Evolutionary conservation across 2,797 vertebrate species (phyloP).

Genomic region (Acanthurus leucopareius): DNA sequence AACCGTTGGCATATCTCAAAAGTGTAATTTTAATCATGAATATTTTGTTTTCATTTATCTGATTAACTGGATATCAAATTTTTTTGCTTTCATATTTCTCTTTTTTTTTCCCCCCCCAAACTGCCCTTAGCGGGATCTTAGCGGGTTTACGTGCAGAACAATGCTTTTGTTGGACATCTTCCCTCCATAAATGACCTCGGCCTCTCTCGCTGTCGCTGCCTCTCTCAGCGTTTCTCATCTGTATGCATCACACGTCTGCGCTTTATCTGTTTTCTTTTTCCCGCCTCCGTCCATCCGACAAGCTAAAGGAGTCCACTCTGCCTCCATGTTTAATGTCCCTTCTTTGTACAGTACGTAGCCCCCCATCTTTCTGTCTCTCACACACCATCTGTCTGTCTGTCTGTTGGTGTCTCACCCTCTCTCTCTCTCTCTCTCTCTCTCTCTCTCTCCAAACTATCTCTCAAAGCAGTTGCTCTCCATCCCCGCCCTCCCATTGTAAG

Average conservation of each 20-base stretch:
- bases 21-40: conserved; percentile 23
- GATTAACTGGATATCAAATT: conserved; percentile 20
- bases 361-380: conserved; percentile 44
- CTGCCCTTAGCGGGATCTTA: neutral
- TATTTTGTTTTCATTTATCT: conserved; percentile 16
- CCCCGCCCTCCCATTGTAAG: conserved; percentile 19
- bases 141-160: neutral
- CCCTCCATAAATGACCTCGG: conserved; percentile 36
- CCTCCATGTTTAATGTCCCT: conserved; percentile 35
- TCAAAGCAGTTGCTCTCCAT: conserved; percentile 36
- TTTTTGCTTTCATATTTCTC: conserved; percentile 1
- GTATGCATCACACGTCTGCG: conserved; percentile 21
- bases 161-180: neutral
- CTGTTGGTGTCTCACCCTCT: conserved; percentile 24
- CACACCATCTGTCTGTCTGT: conserved; percentile 58
- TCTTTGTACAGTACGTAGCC: conserved; percentile 36
- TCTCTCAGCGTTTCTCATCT: conserved; percentile 44
- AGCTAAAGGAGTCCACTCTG: conserved; percentile 29
- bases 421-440: too few species aligned
- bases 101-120: neutral
- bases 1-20: conserved; percentile 26
- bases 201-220: conserved; percentile 34
- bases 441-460: conserved; percentile 30
- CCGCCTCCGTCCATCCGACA: conserved; percentile 45
- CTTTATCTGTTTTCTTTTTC: conserved; percentile 45